A percentile compares a stretch with the other conserved stretches of the same genome.
These are phyloP conservation scores for Lypha dubia DNA, from an alignment of 2,888 invertebrate species.

Conservation along the genomic window DNA sequence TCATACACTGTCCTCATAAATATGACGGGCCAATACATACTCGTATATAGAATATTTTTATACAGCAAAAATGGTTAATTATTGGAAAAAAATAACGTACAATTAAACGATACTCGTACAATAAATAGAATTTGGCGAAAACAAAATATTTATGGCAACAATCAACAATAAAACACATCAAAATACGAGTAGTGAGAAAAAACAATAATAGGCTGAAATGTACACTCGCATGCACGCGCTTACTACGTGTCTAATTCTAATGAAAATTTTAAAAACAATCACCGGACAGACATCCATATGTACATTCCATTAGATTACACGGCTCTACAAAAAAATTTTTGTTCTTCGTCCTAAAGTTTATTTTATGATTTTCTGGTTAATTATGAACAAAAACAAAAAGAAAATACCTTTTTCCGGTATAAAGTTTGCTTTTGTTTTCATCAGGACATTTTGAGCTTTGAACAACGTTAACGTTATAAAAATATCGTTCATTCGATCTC, in stretches of 20 bases:
- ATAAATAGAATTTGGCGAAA: background rate
- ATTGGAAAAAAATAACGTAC: background rate
- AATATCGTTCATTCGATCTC: no score
- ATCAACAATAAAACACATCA: conserved; percentile 14
- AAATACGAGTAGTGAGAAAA: background rate
- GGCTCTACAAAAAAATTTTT: no score
- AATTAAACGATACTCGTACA: background rate
- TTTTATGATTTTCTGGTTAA: no score
- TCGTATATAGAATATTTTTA: background rate
- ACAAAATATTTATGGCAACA: conserved; percentile 19
- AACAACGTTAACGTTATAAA: no score
- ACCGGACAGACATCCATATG: background rate
- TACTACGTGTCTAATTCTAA: conserved; percentile 46
- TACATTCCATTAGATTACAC: background rate
- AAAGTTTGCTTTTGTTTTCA: no score
- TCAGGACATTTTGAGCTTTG: no score
- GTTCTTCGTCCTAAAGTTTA: no score
- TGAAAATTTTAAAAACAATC: conserved; percentile 46
- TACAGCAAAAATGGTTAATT: conserved; percentile 6
- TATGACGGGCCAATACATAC: background rate
- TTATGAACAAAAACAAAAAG: no score
- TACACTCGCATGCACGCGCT: no score
- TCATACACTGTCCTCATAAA: background rate
- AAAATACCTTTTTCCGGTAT: no score
- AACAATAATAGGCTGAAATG: conserved; percentile 22